Percentiles rank a stretch among this genome's conserved stretches.
phyloP scores from a whole-genome alignment of 2,113 vertebrate genomes.

The Tylochromis polylepis region DNA sequence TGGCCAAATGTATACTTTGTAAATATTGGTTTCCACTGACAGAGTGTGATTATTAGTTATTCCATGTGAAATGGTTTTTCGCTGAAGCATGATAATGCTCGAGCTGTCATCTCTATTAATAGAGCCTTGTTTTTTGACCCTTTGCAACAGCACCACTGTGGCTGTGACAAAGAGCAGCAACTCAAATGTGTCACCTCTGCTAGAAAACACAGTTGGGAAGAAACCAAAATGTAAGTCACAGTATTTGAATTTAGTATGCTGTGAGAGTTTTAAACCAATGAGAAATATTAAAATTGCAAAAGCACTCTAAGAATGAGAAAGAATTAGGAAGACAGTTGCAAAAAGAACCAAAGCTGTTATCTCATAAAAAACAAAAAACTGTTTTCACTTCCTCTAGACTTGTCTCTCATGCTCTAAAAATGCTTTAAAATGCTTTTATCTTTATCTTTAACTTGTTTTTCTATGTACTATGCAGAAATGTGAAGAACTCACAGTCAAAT shows the following conservation, averaged over 20 bases:
- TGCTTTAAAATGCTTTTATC: background rate
- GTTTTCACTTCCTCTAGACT: background rate
- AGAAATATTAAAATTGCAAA: background rate
- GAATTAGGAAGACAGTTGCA: background rate
- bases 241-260: background rate
- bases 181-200: slow-evolving; percentile 53
- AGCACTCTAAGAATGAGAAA: background rate
- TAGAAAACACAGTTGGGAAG: background rate
- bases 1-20: background rate
- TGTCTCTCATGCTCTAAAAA: background rate
- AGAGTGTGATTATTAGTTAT: background rate
- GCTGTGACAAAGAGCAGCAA: slow-evolving; percentile 23
- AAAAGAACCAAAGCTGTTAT: background rate
- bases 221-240: background rate
- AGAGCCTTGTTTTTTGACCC: slow-evolving; percentile 6
- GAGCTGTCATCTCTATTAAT: slow-evolving; percentile 3
- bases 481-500: background rate
- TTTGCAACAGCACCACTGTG: background rate
- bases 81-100: background rate
- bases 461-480: background rate
- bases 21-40: background rate
- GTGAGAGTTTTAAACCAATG: background rate
- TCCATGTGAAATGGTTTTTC: background rate
- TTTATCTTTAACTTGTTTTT: background rate
- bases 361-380: background rate